Conservation (phyloP, 2,888 invertebrate genomes). For the Serrognathus titanus region DNA sequence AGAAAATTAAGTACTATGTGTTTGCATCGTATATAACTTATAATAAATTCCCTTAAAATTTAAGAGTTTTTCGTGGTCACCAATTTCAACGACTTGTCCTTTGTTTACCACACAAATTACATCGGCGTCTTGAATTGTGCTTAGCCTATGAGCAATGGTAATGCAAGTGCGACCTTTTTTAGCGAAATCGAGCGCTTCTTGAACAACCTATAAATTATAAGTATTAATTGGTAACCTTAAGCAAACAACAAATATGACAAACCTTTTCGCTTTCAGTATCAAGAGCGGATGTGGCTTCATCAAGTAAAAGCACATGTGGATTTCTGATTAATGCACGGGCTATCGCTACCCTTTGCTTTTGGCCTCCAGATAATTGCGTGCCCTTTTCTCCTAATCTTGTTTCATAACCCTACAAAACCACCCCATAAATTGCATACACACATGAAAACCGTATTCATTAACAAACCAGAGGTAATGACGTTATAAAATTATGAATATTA, state of each 20-base stretch:
- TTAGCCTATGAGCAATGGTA: conserved; percentile 81
- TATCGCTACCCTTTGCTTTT: conserved; percentile 86
- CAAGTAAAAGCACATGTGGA: conserved; percentile 73
- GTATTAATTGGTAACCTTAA: background rate
- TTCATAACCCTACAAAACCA: conserved; percentile 64
- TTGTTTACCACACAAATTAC: conserved; percentile 67
- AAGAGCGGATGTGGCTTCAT: conserved; percentile 87
- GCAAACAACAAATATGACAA: conserved; percentile 11
- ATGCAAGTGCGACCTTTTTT: conserved; percentile 79
- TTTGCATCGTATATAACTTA: conserved; percentile 51
- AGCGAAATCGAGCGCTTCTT: conserved; percentile 81
- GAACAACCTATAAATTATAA: conserved; percentile 62
- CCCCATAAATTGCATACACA: background rate
- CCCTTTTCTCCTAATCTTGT: conserved; percentile 78
- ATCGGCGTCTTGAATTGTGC: conserved; percentile 80
- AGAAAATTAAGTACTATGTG: background rate
- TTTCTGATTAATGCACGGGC: conserved; percentile 80
- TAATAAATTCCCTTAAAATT: conserved; percentile 62
- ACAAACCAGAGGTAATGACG: conserved; percentile 69
- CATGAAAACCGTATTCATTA: background rate
- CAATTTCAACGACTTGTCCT: conserved; percentile 68
- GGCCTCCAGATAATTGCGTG: conserved; percentile 77
- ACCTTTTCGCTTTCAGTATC: conserved; percentile 85
- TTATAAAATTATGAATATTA: conserved; percentile 83
- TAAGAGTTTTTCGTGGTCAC: conserved; percentile 67